Evolutionary conservation across 2,888 invertebrate genomes (phyloP), one percentile per base, ranked within the genome.

Genomic region (Cacoxenus indagator): DNA sequence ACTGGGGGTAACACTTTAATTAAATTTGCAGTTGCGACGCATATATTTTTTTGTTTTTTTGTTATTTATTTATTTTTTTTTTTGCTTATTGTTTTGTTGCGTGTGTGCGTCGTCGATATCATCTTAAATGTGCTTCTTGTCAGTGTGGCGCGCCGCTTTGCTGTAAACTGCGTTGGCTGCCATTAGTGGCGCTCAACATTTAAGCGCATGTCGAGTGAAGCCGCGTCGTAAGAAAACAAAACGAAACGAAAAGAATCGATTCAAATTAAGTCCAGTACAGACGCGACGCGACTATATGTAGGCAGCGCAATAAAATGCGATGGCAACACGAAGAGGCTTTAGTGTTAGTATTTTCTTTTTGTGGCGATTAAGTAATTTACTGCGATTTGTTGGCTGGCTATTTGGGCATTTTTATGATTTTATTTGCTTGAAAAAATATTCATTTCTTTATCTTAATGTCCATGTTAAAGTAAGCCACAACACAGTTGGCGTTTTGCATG

Each of bases 1-100:
- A 81, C 76, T 78, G 77, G 70, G 71, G 74, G 77, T 77, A 81
- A 78, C 73, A 74, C 78, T 79, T 78, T 81, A 81, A 81, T 82
- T 82, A 82, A 81, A 81, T 78, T 82, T 76, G 55, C 78, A 11
- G 37, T 5, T 54, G 2, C 43, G 45, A 2, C 22, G 19, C 29
- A 1, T 51, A 17, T 17, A 3, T 5, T 14, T 17, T 19, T 29
- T 27, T 31, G 29, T 11, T 59, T 31, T 17, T 9, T 29, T 29
- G 27, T 31, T 4, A 5, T 54, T 64, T 45, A 37, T 61, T 17
- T n/a, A 2, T 64, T 27, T 65, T 31, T 54, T 51, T 1, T 9
- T 31, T n/a, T 24, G 37, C 14, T 59, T 27, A 9, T 26, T 29
- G 19, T 19, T 61, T 61, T 62, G 59, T n/a, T n/a, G n/a, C n/a